Percentiles rank a stretch among this genome's conserved stretches.
Conservation (phyloP, 2,888 invertebrate genomes). For the Parapristionchus giblindavisi region DNA sequence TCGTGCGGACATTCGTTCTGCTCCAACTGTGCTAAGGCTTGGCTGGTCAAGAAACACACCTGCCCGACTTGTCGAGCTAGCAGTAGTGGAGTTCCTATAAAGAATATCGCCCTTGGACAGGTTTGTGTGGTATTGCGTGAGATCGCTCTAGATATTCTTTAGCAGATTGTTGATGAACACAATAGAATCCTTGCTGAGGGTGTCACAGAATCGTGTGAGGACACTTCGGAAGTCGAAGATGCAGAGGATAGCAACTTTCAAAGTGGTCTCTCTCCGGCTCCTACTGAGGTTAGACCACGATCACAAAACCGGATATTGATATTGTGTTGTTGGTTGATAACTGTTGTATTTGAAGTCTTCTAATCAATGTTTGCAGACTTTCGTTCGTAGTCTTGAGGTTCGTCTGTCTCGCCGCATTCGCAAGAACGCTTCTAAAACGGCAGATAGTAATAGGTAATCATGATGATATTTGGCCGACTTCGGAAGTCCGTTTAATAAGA, state of each 20-base stretch:
- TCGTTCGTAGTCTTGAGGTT: conserved; percentile 21
- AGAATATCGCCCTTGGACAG: conserved; percentile 39
- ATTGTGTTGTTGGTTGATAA: not conserved
- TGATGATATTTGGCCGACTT: no score
- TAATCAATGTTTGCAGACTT: not conserved
- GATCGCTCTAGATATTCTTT: not conserved
- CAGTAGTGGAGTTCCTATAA: not conserved
- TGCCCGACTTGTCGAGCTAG: conserved; percentile 33
- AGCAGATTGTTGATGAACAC: conserved; percentile 27
- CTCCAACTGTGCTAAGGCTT: conserved; percentile 2
- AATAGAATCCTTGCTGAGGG: conserved; percentile 18
- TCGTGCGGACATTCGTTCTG: conserved; percentile 39
- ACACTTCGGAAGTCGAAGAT: not conserved
- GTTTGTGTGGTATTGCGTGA: not conserved
- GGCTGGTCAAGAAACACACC: conserved; percentile 15
- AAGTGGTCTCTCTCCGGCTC: not conserved
- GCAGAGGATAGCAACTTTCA: not conserved
- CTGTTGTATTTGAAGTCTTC: not conserved
- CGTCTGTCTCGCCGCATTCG: conserved; percentile 12
- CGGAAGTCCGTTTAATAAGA: no score
- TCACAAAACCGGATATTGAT: no score
- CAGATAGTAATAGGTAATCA: not conserved
- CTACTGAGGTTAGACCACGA: conserved; percentile 25
- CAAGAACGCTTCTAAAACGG: not conserved
- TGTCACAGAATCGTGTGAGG: not conserved